Percentiles rank a stretch among this genome's conserved stretches.
These are phyloP conservation scores for Lasius fuliginosus DNA, from an alignment of 2,888 invertebrate genomes.

Conservation along the genomic window DNA sequence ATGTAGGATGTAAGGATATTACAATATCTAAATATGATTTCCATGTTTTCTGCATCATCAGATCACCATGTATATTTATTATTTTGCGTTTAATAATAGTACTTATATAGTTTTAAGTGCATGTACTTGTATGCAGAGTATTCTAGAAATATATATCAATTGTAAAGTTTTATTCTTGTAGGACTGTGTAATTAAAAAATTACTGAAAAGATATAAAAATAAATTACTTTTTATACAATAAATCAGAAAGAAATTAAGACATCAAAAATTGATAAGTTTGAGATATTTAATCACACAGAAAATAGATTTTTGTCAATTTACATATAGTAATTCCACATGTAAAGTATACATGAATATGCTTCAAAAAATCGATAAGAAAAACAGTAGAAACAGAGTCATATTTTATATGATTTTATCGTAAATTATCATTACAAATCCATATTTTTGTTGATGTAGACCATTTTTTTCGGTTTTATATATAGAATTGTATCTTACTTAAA, in stretches of 20 bases:
- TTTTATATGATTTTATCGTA: no score
- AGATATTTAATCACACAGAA: background rate
- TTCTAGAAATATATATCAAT: background rate
- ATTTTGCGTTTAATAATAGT: background rate
- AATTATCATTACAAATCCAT: no score
- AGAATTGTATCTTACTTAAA: no score
- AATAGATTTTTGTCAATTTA: background rate
- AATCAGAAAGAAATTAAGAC: background rate
- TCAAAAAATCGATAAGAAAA: no score
- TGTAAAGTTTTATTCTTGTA: conserved; percentile 7
- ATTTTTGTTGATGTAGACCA: no score
- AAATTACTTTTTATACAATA: background rate
- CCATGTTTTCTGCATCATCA: background rate
- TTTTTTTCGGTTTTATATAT: no score
- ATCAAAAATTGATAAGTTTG: background rate
- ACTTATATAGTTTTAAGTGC: conserved; percentile 23
- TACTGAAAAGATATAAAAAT: background rate
- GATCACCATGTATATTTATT: background rate
- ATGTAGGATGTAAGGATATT: conserved; percentile 5
- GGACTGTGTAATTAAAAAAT: background rate
- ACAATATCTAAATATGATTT: conserved; percentile 21
- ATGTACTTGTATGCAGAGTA: background rate
- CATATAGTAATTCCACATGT: no score
- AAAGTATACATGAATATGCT: no score
- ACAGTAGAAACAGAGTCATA: no score